These are phyloP conservation scores for Cerceris ruficornis DNA, from an alignment of 2,888 invertebrate genomes.

Conservation along the genomic window DNA sequence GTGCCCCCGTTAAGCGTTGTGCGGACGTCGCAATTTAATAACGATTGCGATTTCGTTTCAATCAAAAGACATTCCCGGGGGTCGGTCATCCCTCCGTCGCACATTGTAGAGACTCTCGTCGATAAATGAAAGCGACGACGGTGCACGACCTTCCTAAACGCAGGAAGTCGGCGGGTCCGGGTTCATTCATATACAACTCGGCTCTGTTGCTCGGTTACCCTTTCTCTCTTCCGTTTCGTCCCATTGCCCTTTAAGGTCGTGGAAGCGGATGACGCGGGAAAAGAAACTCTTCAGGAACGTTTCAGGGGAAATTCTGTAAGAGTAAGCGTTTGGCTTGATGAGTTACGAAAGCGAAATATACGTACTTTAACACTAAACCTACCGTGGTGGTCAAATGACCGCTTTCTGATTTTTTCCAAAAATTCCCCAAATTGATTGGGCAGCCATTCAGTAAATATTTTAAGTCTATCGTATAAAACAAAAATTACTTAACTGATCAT, in stretches of 20 bases:
- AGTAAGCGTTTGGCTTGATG: too few relatives aligned
- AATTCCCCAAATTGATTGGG: too few relatives aligned
- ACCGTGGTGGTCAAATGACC: too few relatives aligned
- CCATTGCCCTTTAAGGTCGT: conserved; percentile 43
- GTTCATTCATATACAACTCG: conserved; percentile 53
- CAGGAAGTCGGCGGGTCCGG: conserved; percentile 51
- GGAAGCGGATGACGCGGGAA: conserved; percentile 9
- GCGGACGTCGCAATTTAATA: too few relatives aligned
- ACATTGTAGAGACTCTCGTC: conserved; percentile 34
- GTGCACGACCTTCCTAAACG: conserved; percentile 57
- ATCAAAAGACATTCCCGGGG: conserved; percentile 28
- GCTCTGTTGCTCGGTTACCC: conserved; percentile 35
- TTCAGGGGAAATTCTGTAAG: neutral
- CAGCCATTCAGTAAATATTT: too few relatives aligned
- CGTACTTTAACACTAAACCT: too few relatives aligned
- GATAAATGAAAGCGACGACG: conserved; percentile 57
- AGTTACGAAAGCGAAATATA: too few relatives aligned
- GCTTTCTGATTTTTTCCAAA: too few relatives aligned
- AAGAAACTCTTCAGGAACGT: neutral
- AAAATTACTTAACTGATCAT: too few relatives aligned
- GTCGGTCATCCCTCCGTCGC: conserved; percentile 38
- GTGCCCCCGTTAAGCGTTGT: too few relatives aligned
- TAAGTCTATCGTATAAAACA: too few relatives aligned
- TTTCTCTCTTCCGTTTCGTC: conserved; percentile 35
- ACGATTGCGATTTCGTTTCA: neutral